Conservation (phyloP, 2,888 invertebrate genomes). For the Ashinkailepas kermadecensis region DNA sequence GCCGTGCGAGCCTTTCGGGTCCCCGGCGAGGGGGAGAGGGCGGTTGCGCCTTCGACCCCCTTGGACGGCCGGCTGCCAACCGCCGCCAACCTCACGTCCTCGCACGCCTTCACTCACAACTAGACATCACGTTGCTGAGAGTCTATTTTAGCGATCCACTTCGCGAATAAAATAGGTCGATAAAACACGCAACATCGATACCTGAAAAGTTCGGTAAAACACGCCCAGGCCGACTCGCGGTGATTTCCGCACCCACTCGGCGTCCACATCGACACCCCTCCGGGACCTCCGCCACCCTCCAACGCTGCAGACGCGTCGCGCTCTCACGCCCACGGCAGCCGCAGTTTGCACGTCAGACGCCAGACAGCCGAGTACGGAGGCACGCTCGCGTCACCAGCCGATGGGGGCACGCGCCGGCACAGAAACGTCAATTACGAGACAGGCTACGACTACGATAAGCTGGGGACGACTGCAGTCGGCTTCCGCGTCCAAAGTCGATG, state of each 20-base stretch:
- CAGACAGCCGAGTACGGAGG: no score
- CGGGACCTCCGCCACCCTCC: background rate
- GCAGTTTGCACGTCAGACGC: no score
- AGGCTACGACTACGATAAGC: conserved; percentile 1
- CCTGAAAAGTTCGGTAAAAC: background rate
- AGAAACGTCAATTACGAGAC: background rate
- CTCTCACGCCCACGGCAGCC: no score
- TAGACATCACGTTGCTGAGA: background rate
- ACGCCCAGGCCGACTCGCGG: background rate
- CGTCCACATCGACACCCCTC: background rate
- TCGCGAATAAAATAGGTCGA: conserved; percentile 12
- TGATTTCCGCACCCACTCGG: background rate
- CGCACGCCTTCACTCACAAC: background rate
- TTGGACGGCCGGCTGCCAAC: no score
- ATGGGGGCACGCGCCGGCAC: background rate
- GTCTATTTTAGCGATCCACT: conserved; percentile 16
- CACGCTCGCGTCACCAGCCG: no score
- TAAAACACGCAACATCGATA: conserved; percentile 13
- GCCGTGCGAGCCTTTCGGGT: no score
- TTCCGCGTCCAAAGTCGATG: no score
- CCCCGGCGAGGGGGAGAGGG: no score
- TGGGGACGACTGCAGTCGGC: background rate
- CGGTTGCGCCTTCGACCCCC: no score
- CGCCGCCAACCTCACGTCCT: no score
- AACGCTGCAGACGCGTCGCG: background rate